Evolutionary conservation across 2,797 vertebrate species (phyloP).

Genomic region (Acomys russatus): DNA sequence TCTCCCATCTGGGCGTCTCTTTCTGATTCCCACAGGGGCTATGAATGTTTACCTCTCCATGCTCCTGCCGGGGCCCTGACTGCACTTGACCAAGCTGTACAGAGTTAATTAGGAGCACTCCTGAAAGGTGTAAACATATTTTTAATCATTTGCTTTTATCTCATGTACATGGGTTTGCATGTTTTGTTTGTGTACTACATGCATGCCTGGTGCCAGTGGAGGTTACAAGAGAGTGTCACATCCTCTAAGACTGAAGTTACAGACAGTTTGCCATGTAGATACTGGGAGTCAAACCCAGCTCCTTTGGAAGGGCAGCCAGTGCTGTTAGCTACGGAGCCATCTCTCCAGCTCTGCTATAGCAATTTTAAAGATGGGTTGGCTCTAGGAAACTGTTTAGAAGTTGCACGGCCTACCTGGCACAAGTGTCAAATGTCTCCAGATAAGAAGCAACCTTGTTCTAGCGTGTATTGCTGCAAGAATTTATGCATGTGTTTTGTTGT

Average conservation of each 20-base stretch:
- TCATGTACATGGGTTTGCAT: too few species aligned
- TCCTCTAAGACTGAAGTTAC: neutral
- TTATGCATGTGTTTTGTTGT: neutral
- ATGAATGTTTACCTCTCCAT: accelerated
- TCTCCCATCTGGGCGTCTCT: neutral
- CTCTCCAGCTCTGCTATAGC: neutral
- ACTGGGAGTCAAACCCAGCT: neutral
- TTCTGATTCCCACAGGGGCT: neutral
- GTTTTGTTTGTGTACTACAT: neutral
- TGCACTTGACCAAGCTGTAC: neutral
- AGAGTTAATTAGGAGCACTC: neutral
- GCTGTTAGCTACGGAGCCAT: neutral
- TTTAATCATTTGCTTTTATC: neutral
- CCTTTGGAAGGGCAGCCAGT: neutral
- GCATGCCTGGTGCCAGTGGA: neutral
- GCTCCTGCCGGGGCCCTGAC: neutral
- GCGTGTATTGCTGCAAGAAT: neutral
- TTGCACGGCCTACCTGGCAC: accelerated
- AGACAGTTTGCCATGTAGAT: neutral
- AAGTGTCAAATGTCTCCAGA: neutral
- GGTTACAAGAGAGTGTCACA: neutral
- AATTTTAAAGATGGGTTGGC: neutral
- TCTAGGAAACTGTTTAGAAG: neutral
- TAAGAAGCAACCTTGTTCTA: neutral
- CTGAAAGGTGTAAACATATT: neutral